phyloP scores from a whole-genome alignment of 2,797 vertebrate species.

The Melanogrammus aeglefinus region DNA sequence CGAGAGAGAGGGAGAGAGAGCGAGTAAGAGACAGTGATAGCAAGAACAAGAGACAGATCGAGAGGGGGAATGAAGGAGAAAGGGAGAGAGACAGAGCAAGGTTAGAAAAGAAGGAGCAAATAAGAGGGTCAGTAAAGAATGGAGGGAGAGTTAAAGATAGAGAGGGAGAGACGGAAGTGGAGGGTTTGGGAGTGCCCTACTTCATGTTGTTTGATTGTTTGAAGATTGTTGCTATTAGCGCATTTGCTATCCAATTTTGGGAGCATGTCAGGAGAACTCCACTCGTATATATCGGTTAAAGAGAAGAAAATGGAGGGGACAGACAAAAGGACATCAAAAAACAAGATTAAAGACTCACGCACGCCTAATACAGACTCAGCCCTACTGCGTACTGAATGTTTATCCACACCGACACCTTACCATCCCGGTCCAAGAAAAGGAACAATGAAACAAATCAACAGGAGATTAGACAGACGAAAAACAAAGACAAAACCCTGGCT shows the following conservation, averaged over 20 bases:
- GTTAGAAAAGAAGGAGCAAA: slow-evolving; percentile 10
- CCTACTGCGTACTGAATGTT: neutral
- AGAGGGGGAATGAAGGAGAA: slow-evolving; percentile 16
- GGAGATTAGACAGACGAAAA: too few relatives aligned
- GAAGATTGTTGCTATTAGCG: too few relatives aligned
- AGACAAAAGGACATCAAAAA: neutral
- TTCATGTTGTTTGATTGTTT: too few relatives aligned
- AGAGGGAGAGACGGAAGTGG: neutral
- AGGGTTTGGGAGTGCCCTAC: neutral
- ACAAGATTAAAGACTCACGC: neutral
- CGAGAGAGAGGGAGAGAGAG: slow-evolving; percentile 9
- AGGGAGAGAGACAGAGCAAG: slow-evolving; percentile 11
- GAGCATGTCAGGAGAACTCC: neutral
- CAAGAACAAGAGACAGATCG: neutral
- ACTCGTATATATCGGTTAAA: neutral
- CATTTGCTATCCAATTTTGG: too few relatives aligned
- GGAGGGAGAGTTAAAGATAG: slow-evolving; percentile 23
- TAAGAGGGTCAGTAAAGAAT: slow-evolving; percentile 30
- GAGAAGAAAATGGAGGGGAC: neutral
- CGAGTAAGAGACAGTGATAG: neutral
- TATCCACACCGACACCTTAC: slow-evolving; percentile 4
- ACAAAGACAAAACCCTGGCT: slow-evolving; percentile 3
- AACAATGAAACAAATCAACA: neutral
- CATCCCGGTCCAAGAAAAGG: slow-evolving; percentile 1
- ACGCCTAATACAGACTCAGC: neutral